Evolutionary conservation across 2,113 vertebrate species (phyloP).

Genomic region (Rhinopomastus cyanomelas): DNA sequence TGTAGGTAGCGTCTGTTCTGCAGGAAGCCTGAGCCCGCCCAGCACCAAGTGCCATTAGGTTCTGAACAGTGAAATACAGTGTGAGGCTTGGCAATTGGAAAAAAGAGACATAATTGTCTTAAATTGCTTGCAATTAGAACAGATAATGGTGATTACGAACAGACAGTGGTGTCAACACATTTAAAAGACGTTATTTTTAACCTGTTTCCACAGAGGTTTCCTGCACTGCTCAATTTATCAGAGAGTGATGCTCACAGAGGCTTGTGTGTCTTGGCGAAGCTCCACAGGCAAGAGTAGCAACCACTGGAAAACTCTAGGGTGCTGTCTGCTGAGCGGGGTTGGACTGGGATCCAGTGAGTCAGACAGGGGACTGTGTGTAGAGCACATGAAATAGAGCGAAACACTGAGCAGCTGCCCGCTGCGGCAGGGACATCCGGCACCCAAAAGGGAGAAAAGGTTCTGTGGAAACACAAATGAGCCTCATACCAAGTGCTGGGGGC

Average conservation of each 20-base stretch:
- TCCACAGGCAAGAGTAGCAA: neutral
- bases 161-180: neutral
- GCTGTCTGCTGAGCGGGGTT: neutral
- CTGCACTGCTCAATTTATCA: neutral
- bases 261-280: neutral
- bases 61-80: neutral
- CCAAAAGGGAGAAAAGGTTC: no score
- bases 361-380: neutral
- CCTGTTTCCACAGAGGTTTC: neutral
- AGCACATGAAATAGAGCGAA: neutral
- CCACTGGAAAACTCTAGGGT: neutral
- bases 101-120: neutral
- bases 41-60: neutral
- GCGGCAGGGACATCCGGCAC: neutral
- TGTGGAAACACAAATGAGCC: no score
- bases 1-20: neutral
- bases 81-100: neutral
- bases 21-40: neutral
- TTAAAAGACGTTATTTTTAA: neutral
- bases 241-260: neutral
- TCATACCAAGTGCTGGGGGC: no score
- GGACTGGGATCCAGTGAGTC: neutral
- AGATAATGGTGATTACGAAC: neutral
- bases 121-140: neutral
- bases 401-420: conserved; percentile 8